phyloP scores from a whole-genome alignment of 2,888 invertebrate genomes.

The Lottia gigantea region DNA sequence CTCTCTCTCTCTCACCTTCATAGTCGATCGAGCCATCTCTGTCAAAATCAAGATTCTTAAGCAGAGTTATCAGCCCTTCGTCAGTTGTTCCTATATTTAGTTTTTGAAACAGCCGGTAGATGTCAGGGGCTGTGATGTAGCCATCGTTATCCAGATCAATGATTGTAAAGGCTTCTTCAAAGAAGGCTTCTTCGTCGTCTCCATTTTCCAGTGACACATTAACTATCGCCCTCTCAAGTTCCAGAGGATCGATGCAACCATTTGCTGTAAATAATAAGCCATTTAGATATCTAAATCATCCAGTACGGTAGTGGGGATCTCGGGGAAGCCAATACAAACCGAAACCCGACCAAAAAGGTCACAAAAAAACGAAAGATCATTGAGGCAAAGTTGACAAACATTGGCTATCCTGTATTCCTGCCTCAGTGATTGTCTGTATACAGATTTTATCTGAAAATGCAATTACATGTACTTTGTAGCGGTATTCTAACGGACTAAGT shows the following conservation, averaged over 20 bases:
- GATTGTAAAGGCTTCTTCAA: background rate
- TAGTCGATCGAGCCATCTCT: background rate
- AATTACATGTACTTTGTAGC: no score
- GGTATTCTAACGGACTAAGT: no score
- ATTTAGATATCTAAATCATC: no score
- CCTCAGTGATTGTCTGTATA: no score
- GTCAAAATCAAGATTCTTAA: background rate
- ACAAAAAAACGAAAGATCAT: no score
- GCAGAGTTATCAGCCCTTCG: background rate
- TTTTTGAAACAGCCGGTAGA: constrained; percentile 3
- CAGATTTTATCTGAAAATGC: no score
- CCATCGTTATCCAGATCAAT: background rate
- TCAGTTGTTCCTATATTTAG: background rate
- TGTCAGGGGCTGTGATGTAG: background rate
- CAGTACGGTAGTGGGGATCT: no score
- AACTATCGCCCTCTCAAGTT: background rate
- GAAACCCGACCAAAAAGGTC: no score
- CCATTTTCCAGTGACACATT: background rate
- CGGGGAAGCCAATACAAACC: no score
- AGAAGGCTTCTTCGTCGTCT: background rate
- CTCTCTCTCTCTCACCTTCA: background rate
- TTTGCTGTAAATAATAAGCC: background rate
- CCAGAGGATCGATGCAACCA: background rate
- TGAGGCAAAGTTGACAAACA: no score
- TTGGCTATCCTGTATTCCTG: no score